Evolutionary conservation across 2,888 invertebrate genomes (phyloP).

Genomic region (Bombylius major): DNA sequence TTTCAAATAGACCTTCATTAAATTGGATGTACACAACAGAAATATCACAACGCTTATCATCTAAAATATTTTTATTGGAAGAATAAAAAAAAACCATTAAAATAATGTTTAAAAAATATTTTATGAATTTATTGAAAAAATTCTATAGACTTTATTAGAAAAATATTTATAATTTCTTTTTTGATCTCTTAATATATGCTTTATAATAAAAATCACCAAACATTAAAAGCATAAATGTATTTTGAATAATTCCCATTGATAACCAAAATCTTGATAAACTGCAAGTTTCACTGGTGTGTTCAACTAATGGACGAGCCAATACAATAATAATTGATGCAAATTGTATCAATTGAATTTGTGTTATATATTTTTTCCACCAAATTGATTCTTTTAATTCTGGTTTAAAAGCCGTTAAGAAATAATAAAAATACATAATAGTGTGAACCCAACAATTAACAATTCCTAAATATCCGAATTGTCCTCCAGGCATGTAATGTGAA

Average conservation of each 20-base stretch:
- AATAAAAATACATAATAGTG: conserved; percentile 70
- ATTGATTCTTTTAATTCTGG: conserved; percentile 54
- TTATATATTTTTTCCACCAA: conserved; percentile 80
- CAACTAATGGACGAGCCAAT: conserved; percentile 39
- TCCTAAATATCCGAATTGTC: conserved; percentile 51
- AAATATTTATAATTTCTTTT: not conserved
- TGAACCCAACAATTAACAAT: conserved; percentile 65
- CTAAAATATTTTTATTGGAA: too few species aligned
- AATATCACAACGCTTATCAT: too few species aligned
- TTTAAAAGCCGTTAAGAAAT: conserved; percentile 59
- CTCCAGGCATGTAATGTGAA: conserved; percentile 47
- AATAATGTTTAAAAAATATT: too few species aligned
- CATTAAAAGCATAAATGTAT: conserved; percentile 50
- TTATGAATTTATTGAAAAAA: too few species aligned
- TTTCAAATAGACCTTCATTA: too few species aligned
- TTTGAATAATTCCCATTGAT: conserved; percentile 48
- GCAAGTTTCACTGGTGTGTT: conserved; percentile 38
- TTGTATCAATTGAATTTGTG: conserved; percentile 69
- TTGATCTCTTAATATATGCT: conserved; percentile 40
- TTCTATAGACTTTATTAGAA: too few species aligned
- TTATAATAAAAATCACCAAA: conserved; percentile 57
- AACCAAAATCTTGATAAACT: conserved; percentile 44
- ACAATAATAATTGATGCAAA: conserved; percentile 49
- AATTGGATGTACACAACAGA: too few species aligned
- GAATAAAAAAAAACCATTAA: too few species aligned